Conservation (phyloP, 2,888 invertebrate genomes). For the Ommatoiulus sabulosus region DNA sequence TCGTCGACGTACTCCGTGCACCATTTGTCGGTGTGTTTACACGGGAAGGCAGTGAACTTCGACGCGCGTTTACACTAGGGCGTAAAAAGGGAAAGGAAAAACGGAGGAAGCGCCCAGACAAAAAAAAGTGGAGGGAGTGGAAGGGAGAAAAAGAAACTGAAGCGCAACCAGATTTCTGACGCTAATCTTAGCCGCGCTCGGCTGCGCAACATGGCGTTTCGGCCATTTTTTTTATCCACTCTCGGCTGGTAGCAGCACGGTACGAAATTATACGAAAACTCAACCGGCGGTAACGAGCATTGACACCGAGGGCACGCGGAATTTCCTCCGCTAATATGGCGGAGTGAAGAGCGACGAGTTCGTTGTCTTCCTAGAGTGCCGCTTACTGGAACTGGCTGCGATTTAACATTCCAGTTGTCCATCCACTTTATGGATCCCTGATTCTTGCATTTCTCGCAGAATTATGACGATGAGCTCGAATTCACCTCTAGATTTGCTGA, state of each 20-base stretch:
- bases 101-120: not conserved
- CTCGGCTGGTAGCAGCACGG: not conserved
- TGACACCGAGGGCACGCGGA: not conserved
- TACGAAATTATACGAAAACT: not conserved
- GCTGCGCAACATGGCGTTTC: conserved; percentile 8
- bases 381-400: no score
- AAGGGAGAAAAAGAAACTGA: not conserved
- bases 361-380: not conserved
- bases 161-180: conserved; percentile 33
- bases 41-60: not conserved
- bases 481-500: no score
- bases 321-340: not conserved
- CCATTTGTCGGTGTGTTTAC: not conserved
- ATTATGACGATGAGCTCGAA: no score
- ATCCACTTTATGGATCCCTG: no score
- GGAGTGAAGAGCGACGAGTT: not conserved
- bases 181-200: conserved; percentile 36
- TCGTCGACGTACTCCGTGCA: not conserved
- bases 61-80: not conserved
- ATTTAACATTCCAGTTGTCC: no score
- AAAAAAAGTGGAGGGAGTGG: not conserved
- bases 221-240: not conserved
- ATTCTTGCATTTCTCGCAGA: no score
- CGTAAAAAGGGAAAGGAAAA: conserved; percentile 35
- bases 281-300: conserved; percentile 24